Base-by-base conservation (phyloP, 2,797 vertebrate genomes). In the Triplophysa bombifrons region DNA sequence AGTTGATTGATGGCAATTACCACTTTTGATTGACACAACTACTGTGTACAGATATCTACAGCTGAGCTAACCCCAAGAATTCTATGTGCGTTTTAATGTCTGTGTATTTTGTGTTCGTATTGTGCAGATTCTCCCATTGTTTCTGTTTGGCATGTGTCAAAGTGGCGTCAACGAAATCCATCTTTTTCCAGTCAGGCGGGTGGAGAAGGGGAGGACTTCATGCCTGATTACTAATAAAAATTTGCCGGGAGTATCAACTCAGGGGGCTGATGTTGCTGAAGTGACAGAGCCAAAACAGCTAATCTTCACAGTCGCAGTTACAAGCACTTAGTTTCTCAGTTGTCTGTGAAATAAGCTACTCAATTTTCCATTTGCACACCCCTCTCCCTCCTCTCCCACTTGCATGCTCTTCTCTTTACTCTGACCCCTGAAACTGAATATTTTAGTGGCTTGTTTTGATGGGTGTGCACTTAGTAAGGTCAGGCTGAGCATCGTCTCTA, bases 251-350 rank as follows among this genome's bases (percentile, higher is more conserved):
- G 72, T 44, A 65, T 64, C 82, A 65, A 78, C 67, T 63, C 61
- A 16, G 73, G 44, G 82, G 81, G 75, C 53, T 77, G 76, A 72
- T 72, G 69, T 78, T 72, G 48, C 70, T 63, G 66, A 72, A 72
- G 76, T 79, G 80, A 71, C 76, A 69, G 75, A 72, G 69, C 83
- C 72, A 69, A 76, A 83, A 70, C 67, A 66, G 81, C 82, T 83
- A 83, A 82, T 84, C 84, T 83, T 75, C 81, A 79, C 64, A 65
- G 76, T 83, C 48, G 66, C 80, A 73, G 74, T 75, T 65, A 50
- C 80, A 77, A 82, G 72, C 87, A 79, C 83, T 84, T 73, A 65
- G 74, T 77, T 82, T 84, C 83, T 84, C 83, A 78, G 75, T 77
- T 86, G 80, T 81, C 80, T 86, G 66, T 60, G 75, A 85, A 83